These are phyloP conservation scores for Cephus rjabovi DNA, from an alignment of 2,888 invertebrate species.

Conservation along the genomic window DNA sequence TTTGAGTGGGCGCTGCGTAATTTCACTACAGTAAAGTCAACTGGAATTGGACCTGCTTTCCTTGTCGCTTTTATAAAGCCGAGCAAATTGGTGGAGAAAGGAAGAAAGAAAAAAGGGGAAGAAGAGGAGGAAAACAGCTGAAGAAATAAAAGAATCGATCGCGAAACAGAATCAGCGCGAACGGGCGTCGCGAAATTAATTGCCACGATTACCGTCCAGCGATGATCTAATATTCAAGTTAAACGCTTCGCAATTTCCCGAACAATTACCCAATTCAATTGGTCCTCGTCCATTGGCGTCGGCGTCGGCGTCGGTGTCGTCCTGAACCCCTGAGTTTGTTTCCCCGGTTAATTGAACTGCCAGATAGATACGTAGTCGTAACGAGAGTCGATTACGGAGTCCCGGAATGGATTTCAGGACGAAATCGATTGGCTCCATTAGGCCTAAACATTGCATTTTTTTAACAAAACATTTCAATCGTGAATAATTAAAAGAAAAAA, in stretches of 20 bases:
- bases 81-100: not conserved
- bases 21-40: too few species aligned
- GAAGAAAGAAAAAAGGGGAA: not conserved
- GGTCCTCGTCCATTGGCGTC: too few species aligned
- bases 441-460: too few species aligned
- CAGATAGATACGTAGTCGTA: not conserved
- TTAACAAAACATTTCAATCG: not conserved
- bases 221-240: conserved; percentile 4
- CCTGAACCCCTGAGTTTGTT: not conserved
- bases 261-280: conserved; percentile 6
- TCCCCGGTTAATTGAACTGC: not conserved
- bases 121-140: not conserved
- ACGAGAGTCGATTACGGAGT: not conserved
- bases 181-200: not conserved
- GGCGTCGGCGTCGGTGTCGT: not conserved
- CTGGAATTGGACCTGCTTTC: too few species aligned
- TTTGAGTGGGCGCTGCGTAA: too few species aligned
- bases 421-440: too few species aligned
- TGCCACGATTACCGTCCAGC: conserved; percentile 1
- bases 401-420: not conserved
- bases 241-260: not conserved
- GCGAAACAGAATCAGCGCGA: not conserved
- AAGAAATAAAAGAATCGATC: not conserved
- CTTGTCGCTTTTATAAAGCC: too few species aligned
- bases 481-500: not conserved